Base-by-base conservation (phyloP, 2,113 vertebrate species). In the Edolisoma coerulescens region DNA sequence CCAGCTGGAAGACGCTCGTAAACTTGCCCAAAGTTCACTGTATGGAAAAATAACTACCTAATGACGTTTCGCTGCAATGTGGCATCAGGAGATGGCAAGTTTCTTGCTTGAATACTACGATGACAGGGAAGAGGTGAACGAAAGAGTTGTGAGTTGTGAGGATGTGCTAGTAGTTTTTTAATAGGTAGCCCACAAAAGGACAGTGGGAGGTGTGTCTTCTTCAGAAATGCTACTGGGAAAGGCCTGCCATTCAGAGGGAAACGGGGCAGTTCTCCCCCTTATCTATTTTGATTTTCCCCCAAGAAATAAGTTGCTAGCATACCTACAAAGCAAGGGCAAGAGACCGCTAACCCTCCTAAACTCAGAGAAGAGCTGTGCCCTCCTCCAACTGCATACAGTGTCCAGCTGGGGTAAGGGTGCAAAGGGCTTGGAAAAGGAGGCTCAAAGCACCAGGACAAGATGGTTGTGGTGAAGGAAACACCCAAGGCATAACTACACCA, bases 111-210 rank as follows among this genome's bases (percentile, higher is more conserved):
- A 87, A 69, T 59, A 26, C 42, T 73, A 2, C 8, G 54, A 69
- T 1, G 32, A 68, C 5, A 28, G 24, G 32, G 33, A 70, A 49
- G n/a, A 20, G 49, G 50, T 53, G 60, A 86, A 52, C 0, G 0
- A 74, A 73, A n/a, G 27, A 59, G 15, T 13, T 75, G 39, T 32
- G 35, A 20, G 18, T 42, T 59, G 16, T 56, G 56, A 61, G 26
- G 35, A 65, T 13, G 10, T 33, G n/a, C 32, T 33, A n/a, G 57
- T 47, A 1, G 0, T 33, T 80, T 82, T 78, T 47, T 52, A 83
- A 35, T 3, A 59, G 35, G 33, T 9, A 47, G 41, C 32, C 23
- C 22, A 24, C 35, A 63, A 59, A 57, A 78, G 28, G 26, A 45
- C 4, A 17, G 35, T 9, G 33, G 41, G 44, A 85, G 33, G 18